These are phyloP conservation scores for Notolabrus celidotus DNA, from an alignment of 2,797 vertebrate species.

Conservation along the genomic window DNA sequence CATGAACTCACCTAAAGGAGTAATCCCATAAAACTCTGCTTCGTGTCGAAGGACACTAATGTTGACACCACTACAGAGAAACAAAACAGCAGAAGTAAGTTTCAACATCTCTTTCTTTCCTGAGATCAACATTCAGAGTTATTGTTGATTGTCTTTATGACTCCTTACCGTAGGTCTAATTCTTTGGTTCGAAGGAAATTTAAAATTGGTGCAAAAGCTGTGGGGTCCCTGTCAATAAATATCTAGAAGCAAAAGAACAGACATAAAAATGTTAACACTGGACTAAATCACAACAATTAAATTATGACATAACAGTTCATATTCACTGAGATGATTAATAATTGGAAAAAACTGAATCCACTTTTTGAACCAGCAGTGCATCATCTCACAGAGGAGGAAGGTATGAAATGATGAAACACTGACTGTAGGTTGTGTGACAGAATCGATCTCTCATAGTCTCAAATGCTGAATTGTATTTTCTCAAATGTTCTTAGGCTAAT, in stretches of 20 bases:
- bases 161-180: slow-evolving; percentile 93
- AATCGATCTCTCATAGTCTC: not conserved
- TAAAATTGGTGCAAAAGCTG: slow-evolving; percentile 97
- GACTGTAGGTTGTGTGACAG: not conserved
- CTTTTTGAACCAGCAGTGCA: too few species aligned
- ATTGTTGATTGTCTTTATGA: slow-evolving; percentile 12
- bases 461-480: not conserved
- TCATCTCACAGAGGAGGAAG: too few species aligned
- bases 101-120: not conserved
- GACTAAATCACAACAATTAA: not conserved
- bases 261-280: slow-evolving; percentile 1
- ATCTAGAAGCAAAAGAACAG: slow-evolving; percentile 86
- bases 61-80: slow-evolving; percentile 91
- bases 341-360: not conserved
- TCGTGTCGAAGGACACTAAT: slow-evolving; percentile 96
- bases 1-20: slow-evolving; percentile 90
- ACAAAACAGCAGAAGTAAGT: slow-evolving; percentile 10
- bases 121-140: slow-evolving; percentile 1
- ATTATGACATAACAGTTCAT: too few species aligned
- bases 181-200: slow-evolving; percentile 99
- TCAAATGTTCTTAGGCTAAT: not conserved
- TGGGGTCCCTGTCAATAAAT: slow-evolving; percentile 99
- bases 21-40: slow-evolving; percentile 99
- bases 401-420: not conserved
- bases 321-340: not conserved